Base-by-base conservation (phyloP, 2,888 invertebrate species). In the Drosophila subsilvestris region DNA sequence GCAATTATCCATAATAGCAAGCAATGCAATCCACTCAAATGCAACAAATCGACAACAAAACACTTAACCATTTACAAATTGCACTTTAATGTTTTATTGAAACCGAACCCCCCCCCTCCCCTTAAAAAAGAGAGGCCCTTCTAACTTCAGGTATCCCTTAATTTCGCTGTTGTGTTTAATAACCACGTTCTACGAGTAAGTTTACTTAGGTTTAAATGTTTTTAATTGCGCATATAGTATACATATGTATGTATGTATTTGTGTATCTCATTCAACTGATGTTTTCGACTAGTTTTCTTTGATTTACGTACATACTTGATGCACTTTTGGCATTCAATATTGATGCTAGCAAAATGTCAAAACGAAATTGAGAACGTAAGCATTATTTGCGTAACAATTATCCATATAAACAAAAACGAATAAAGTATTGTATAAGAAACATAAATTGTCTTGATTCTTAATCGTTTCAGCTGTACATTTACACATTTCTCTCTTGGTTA, bases 291-390 rank as follows among this genome's bases (percentile, higher is more conserved):
- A 54, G 61, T 48, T 69, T 63, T 59, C 12, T 47, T 17, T 6
- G 3, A 47, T 17, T 63, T 49, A 37, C 37, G 37, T 37, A 44
- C 27, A 50, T 47, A 67, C 57, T 67, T 57, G 42, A 68, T 53
- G 68, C 68, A 69, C 68, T 69, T 69, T 66, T 56, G 65, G 67
- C 65, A 66, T 65, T 48, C 47, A 56, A 37, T 54, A 44, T 29
- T 44, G 79, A 88, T 74, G 88, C 78, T 80, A 89, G 84, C 74
- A 76, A 85, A 81, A 89, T 84, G 79, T 76, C 76, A 76, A 89
- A 80, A 62, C 66, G 86, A 85, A 80, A 75, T 71, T 80, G 78
- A 90, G 54, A 71, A 75, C 77, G 80, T 55, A 63, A 80, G 63
- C 80, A 56, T 49, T 49, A 74, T 73, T 89, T 78, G 79, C 82